Evolutionary conservation across 2,113 vertebrate genomes (phyloP).

Genomic region (Calidris pygmaea): DNA sequence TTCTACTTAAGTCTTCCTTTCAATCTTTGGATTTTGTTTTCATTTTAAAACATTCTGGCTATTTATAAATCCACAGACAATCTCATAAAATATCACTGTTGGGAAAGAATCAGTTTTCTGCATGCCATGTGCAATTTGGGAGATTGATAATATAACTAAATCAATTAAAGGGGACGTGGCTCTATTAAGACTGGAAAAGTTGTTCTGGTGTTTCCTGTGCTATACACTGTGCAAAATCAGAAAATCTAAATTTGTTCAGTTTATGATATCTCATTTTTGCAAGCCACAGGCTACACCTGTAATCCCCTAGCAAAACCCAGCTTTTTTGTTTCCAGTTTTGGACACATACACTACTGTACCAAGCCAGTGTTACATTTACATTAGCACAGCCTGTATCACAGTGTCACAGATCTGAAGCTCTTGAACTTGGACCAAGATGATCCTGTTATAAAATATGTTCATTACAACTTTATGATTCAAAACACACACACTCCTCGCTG

Average conservation of each 20-base stretch:
- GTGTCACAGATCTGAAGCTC: neutral
- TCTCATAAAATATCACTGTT: neutral
- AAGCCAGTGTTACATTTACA: neutral
- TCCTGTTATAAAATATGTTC: neutral
- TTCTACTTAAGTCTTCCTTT: neutral
- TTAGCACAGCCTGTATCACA: neutral
- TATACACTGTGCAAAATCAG: neutral
- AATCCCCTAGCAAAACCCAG: neutral
- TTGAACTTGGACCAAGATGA: neutral
- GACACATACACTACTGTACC: neutral
- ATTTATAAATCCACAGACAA: neutral
- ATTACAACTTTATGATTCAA: slow-evolving; percentile 25
- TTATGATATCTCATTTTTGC: neutral
- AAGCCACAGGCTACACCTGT: neutral
- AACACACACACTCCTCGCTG: neutral
- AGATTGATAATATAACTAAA: neutral
- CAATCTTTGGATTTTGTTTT: neutral
- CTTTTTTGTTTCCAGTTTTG: neutral
- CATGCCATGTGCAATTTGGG: neutral
- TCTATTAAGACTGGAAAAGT: neutral
- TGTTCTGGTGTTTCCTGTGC: neutral
- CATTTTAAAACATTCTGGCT: neutral
- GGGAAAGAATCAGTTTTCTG: neutral
- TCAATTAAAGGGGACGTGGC: neutral
- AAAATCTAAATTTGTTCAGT: neutral